Evolutionary conservation across 2,113 vertebrate species (phyloP).

Genomic region (Passer domesticus): DNA sequence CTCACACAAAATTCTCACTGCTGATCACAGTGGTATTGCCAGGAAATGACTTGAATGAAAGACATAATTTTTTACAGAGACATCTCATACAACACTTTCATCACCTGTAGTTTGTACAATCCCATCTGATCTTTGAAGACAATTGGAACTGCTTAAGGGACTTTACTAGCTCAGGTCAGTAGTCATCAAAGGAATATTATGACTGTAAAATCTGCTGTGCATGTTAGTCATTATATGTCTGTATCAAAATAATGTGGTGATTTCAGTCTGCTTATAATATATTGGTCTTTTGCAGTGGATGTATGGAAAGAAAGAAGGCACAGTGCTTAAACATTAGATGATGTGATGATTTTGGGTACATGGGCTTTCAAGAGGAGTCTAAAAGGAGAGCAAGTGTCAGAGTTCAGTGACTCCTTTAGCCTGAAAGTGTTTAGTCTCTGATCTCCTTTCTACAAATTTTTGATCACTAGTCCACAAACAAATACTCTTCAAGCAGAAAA

Average conservation of each 20-base stretch:
- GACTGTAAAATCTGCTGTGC: neutral
- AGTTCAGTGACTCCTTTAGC: neutral
- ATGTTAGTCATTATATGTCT: neutral
- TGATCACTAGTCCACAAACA: neutral
- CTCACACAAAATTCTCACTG: neutral
- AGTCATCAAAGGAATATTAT: slow-evolving; percentile 1
- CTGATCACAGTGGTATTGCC: neutral
- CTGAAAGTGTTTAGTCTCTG: neutral
- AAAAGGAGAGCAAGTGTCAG: neutral
- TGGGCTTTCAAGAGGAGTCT: neutral
- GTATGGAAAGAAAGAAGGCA: neutral
- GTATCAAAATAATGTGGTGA: neutral
- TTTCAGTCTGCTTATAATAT: neutral
- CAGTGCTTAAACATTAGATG: neutral
- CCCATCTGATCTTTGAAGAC: slow-evolving; percentile 17
- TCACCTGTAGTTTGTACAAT: slow-evolving; percentile 32
- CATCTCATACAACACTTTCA: neutral
- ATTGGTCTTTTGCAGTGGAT: neutral
- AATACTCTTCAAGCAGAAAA: neutral
- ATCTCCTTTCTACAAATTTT: neutral
- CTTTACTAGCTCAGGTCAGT: neutral
- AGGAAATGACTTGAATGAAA: slow-evolving; percentile 25
- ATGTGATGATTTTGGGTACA: neutral
- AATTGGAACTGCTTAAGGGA: slow-evolving; percentile 7
- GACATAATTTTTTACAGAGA: neutral